phyloP scores from a whole-genome alignment of 2,113 vertebrate species.

The Gadus chalcogrammus region DNA sequence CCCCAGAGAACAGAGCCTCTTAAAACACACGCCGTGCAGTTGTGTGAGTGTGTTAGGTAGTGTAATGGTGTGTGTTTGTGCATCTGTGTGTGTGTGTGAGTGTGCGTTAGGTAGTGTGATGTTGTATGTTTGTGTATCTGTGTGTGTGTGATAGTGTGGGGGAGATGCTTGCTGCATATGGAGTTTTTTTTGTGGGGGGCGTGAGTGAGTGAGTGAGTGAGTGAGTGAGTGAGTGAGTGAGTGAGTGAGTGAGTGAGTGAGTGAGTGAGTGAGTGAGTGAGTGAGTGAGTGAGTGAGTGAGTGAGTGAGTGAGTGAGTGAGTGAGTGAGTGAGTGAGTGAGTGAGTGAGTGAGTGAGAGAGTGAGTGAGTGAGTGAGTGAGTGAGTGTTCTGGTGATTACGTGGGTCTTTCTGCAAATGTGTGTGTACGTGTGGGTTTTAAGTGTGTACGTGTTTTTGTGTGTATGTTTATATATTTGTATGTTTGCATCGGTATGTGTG shows the following conservation, averaged over 20 bases:
- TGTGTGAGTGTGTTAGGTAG: conserved; percentile 27
- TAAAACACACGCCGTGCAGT: conserved; percentile 60
- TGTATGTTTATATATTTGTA: not conserved
- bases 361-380: conserved; percentile 6
- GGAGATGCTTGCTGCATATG: no score
- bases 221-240: conserved; percentile 9
- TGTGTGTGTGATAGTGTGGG: conserved; percentile 34
- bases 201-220: conserved; percentile 11
- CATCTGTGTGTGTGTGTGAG: conserved; percentile 5
- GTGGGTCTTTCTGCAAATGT: not conserved
- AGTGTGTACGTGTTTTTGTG: not conserved
- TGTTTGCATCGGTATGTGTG: not conserved
- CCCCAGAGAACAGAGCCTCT: conserved; percentile 86
- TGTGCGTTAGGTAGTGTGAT: not conserved
- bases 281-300: not conserved
- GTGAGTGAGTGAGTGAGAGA: conserved; percentile 7
- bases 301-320: not conserved
- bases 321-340: conserved; percentile 8
- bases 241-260: not conserved
- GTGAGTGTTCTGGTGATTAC: not conserved
- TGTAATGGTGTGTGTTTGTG: conserved; percentile 43
- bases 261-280: not conserved
- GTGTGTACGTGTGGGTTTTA: not conserved
- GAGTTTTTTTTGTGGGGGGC: not conserved
- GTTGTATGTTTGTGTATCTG: not conserved